phyloP scores from a whole-genome alignment of 1,140 invertebrate species.

The Calliopsis andreniformis region DNA sequence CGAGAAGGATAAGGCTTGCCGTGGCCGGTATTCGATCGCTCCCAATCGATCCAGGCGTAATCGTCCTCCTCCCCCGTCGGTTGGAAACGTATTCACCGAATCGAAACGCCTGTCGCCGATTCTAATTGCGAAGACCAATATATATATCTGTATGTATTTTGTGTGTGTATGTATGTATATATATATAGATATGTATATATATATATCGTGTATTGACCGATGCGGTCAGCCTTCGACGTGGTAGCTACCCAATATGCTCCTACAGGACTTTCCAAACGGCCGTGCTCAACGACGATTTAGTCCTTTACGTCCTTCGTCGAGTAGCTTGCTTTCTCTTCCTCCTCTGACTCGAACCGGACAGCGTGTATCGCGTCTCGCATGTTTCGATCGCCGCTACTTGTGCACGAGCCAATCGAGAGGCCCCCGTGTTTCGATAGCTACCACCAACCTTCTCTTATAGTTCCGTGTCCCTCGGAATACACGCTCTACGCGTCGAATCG shows the following conservation, averaged over 20 bases:
- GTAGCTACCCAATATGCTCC: neutral
- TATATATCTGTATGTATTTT: no score
- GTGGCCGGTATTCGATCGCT: slow-evolving; percentile 13
- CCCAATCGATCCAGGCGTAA: neutral
- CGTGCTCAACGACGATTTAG: no score
- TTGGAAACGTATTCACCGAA: neutral
- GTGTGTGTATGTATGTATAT: no score
- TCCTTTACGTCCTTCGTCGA: neutral
- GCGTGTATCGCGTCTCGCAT: slow-evolving; percentile 42
- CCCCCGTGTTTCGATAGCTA: no score
- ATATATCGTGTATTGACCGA: neutral
- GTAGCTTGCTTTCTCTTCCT: slow-evolving; percentile 3
- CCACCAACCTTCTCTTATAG: neutral
- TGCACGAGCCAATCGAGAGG: no score
- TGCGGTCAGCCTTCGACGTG: neutral
- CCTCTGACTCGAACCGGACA: slow-evolving; percentile 18
- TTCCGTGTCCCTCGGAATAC: neutral
- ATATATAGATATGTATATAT: no score
- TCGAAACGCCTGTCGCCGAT: neutral
- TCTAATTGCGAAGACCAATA: neutral
- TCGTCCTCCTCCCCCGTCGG: neutral
- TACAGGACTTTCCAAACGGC: neutral
- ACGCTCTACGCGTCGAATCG: neutral
- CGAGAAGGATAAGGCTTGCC: neutral
- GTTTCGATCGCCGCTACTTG: slow-evolving; percentile 22